Evolutionary conservation across 2,113 vertebrate species (phyloP), one percentile per base, ranked within the genome.

Genomic region (Rhea americana): DNA sequence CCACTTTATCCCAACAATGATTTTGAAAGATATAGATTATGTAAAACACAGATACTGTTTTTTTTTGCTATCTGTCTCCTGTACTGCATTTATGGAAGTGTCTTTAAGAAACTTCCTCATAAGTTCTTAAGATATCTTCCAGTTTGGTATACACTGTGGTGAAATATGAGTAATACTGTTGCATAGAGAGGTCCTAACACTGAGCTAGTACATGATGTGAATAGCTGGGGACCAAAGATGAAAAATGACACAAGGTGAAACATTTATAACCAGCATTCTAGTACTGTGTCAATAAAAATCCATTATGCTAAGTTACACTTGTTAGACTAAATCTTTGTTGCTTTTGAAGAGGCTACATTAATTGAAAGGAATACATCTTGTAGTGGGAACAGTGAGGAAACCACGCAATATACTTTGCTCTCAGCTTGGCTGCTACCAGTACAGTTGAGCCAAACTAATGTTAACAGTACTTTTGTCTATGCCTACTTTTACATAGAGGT

Each of bases 271-370:
- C 20, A 55, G 37, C 37, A 9, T 83, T 82, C 13, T 50, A 82
- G 47, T 85, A 91, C 47, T 58, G 43, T 53, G 32, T 72, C 71
- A 45, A 35, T 76, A 39, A 41, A 82, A 75, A 53, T 77, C 39
- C n/a, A 48, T 4, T 62, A 39, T 77, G 39, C 32, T 90, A 11
- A 53, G 82, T 90, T 89, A 82, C 62, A 91, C 48, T 77, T 84
- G 28, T 68, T 79, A 61, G 39, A 67, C 45, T 71, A 43, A 80
- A 39, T 47, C 39, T 77, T 43, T 43, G 25, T 68, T 84, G 53
- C 50, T 85, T 89, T 90, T 91, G 70, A 86, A 51, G 0, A 1
- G 26, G 15, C 20, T 76, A 68, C 56, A 21, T 73, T 93, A 84
- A 78, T 75, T 43, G 4, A 79, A 72, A 65, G 48, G 65, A 72